Conservation (phyloP, 1,140 invertebrate genomes). For the Calliopsis andreniformis region DNA sequence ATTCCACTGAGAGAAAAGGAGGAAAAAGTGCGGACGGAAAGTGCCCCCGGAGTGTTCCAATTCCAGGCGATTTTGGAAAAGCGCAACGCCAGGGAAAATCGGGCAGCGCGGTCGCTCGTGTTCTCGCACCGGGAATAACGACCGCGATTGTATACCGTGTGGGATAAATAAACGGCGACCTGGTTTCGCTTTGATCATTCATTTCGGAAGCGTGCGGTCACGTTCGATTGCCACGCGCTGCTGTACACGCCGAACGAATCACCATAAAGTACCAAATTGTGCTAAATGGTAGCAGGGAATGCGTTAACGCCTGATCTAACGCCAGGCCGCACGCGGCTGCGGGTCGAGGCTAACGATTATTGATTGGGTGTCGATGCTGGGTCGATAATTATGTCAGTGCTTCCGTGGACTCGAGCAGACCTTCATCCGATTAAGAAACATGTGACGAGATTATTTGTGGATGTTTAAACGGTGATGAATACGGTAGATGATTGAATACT, state of each 20-base stretch:
- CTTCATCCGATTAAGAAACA: too few species aligned
- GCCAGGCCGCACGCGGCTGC: background rate
- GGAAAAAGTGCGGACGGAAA: background rate
- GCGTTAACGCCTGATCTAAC: conserved; percentile 50
- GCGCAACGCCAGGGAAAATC: conserved; percentile 15
- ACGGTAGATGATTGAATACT: too few species aligned
- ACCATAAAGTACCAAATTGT: conserved; percentile 56
- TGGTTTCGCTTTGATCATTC: conserved; percentile 59
- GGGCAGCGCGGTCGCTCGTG: conserved; percentile 1
- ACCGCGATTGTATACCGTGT: conserved; percentile 25
- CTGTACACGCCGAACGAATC: conserved; percentile 34
- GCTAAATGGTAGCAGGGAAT: conserved; percentile 47
- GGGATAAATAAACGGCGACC: conserved; percentile 53
- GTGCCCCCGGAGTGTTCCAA: background rate
- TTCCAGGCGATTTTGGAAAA: conserved; percentile 30
- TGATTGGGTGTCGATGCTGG: background rate
- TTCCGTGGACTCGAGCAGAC: too few species aligned
- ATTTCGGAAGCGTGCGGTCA: conserved; percentile 37
- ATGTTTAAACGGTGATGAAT: too few species aligned
- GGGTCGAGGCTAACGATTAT: conserved; percentile 14
- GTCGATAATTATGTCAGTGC: conserved; percentile 26
- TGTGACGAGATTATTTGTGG: too few species aligned
- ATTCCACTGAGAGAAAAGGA: background rate
- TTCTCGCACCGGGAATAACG: conserved; percentile 39
- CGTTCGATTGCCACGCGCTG: conserved; percentile 32